Evolutionary conservation across 2,888 invertebrate genomes (phyloP).

Genomic region (Phaedon cochleariae): DNA sequence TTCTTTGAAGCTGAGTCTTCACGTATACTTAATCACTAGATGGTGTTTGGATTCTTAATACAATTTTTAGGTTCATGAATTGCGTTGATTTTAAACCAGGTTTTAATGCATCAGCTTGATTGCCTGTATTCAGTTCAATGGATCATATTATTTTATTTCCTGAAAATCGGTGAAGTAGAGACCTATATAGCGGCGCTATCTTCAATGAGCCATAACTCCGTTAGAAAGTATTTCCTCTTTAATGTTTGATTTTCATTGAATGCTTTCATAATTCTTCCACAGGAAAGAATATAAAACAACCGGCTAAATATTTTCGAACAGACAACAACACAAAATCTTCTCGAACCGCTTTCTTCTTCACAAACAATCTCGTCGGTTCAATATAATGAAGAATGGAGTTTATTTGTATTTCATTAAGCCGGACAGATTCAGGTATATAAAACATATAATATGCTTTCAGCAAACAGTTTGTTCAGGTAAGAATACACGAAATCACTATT

Average conservation of each 20-base stretch:
- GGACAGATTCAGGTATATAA: constrained; percentile 45
- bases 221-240: neutral
- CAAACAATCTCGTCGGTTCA: constrained; percentile 25
- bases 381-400: constrained; percentile 39
- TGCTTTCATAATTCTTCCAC: neutral
- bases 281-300: neutral
- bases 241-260: neutral
- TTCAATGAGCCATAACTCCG: neutral
- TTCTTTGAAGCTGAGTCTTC: too few species aligned
- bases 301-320: constrained; percentile 9
- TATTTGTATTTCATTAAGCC: constrained; percentile 55
- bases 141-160: neutral
- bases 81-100: too few species aligned
- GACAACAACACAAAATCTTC: constrained; percentile 3
- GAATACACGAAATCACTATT: constrained; percentile 50
- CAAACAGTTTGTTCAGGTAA: constrained; percentile 23
- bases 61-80: too few species aligned
- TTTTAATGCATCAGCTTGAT: too few species aligned
- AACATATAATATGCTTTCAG: constrained; percentile 41
- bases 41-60: too few species aligned
- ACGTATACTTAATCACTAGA: too few species aligned
- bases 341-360: neutral
- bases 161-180: neutral
- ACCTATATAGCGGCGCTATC: neutral
- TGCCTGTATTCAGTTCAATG: too few species aligned